Base-by-base conservation (phyloP, 2,888 invertebrate genomes). In the Thymelicus sylvestris region DNA sequence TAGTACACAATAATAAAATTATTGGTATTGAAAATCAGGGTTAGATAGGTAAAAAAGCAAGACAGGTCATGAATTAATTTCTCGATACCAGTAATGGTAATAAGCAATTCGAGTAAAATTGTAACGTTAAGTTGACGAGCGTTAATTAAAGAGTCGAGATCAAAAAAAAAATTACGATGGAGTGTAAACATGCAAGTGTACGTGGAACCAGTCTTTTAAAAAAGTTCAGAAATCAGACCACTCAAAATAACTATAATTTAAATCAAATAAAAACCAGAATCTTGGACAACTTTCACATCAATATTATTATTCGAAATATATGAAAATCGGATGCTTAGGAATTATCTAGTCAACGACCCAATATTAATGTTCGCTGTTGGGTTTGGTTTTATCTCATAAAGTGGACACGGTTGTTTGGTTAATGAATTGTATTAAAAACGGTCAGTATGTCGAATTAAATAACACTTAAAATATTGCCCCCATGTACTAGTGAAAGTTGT, bases 371-470 rank as follows among this genome's bases (percentile, higher is more conserved):
- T 31, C 4, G 31, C 31, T 75, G 41, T 7, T 55, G 57, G 66
- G 71, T 76, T 74, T 74, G 75, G 66, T 75, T 78, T 79, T 83
- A 82, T 83, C 83, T 78, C 82, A 81, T 83, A 85, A 81, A 81
- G 82, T 81, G 77, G 63, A 81, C 78, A 79, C 79, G 80, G 79
- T 79, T 81, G 80, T 80, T 55, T 79, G 73, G 75, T 64, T 70
- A 60, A 70, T 50, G 70, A 57, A 74, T 76, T 74, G 74, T 75
- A 74, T 79, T 79, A 78, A 83, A 83, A 80, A 81, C 81, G 88
- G 87, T 85, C 85, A 90, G 83, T 86, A 79, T 86, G 87, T 81
- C 85, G 82, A 84, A 87, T 89, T 89, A 87, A 89, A 87, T 87
- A 89, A 89, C 81, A 84, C 81, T 85, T 85, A 81, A 87, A 84